Base-by-base conservation (phyloP, 2,888 invertebrate genomes). In the Gnatocerus cornutus region DNA sequence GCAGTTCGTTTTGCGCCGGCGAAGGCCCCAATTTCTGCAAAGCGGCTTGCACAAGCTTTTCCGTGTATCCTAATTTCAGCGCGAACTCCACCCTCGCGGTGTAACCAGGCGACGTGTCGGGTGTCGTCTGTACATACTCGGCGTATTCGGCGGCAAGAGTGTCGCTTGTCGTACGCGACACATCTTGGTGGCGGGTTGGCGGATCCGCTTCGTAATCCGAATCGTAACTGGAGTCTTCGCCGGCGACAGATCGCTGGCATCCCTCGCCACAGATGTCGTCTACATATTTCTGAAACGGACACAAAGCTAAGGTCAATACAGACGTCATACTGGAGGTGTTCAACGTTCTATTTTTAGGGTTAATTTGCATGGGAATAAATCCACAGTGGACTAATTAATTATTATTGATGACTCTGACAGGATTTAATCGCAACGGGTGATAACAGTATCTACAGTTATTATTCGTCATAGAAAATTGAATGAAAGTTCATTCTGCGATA, bases 51-150 rank as follows among this genome's bases (percentile, higher is more conserved):
- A 97, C 93, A 71, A 95, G 89, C 46, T 90, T 89, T 82, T 97
- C 97, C 0, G 95, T 93, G 85, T 97, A 98, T 43, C 98, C 98
- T 73, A 98, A 86, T 85, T 96, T 97, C 62, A 96, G 87, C 0
- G 95, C 97, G 83, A 97, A 97, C 84, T 97, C 96, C 71, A 96
- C 91, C 80, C 93, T 70, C 65, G 84, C 82, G 46, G 84, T 84
- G 73, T 85, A 85, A 48, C 84, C 85, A 3, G 84, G 82, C 21
- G 80, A 79, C 12, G 79, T 70, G 71, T 84, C 83, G 8, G 79
- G 76, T 10, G 86, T 83, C 14, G 89, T 86, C 59, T 91, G 91
- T 76, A 94, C 92, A 83, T 95, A 94, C 81, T 94, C 94, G 9
- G 92, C 93, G 83, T 92, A 95, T 85, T 95, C 95, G 2, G 93